Evolutionary conservation across 1,140 invertebrate genomes (phyloP).

Genomic region (Drepana arcuata): DNA sequence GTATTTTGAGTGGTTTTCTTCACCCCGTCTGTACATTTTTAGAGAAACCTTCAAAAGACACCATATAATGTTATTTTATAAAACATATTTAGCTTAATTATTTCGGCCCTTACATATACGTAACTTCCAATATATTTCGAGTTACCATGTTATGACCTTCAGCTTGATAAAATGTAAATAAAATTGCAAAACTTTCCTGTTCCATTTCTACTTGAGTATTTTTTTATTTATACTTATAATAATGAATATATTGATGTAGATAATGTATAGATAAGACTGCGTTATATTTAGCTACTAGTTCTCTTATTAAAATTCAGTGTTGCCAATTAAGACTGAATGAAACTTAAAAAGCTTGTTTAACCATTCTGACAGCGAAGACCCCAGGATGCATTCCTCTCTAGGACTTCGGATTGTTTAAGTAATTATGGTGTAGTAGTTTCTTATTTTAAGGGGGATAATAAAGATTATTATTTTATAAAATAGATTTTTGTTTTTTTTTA

Average conservation of each 20-base stretch:
- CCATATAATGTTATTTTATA: conserved; percentile 39
- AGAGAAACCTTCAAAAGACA: conserved; percentile 54
- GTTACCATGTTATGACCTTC: conserved; percentile 55
- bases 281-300: conserved; percentile 10
- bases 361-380: conserved; percentile 15
- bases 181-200: conserved; percentile 25
- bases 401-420: conserved; percentile 35
- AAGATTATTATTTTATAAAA: conserved; percentile 49
- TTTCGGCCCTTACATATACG: conserved; percentile 33
- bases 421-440: conserved; percentile 27
- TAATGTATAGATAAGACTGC: conserved; percentile 26
- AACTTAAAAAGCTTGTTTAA: conserved; percentile 30
- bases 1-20: conserved; percentile 62
- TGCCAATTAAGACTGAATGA: conserved; percentile 59
- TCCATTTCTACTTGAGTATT: conserved; percentile 14
- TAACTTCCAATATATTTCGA: conserved; percentile 55
- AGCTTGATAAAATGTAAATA: conserved; percentile 58
- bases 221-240: conserved; percentile 14
- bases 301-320: conserved; percentile 31
- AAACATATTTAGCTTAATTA: conserved; percentile 25
- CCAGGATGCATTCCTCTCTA: conserved; percentile 54
- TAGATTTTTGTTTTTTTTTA: conserved; percentile 20
- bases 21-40: conserved; percentile 50
- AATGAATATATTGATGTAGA: conserved; percentile 16
- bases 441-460: conserved; percentile 40